Percentiles rank a stretch among this genome's conserved stretches.
These are phyloP conservation scores for Atherinosoma microstoma DNA, from an alignment of 2,797 vertebrate genomes.

Conservation along the genomic window DNA sequence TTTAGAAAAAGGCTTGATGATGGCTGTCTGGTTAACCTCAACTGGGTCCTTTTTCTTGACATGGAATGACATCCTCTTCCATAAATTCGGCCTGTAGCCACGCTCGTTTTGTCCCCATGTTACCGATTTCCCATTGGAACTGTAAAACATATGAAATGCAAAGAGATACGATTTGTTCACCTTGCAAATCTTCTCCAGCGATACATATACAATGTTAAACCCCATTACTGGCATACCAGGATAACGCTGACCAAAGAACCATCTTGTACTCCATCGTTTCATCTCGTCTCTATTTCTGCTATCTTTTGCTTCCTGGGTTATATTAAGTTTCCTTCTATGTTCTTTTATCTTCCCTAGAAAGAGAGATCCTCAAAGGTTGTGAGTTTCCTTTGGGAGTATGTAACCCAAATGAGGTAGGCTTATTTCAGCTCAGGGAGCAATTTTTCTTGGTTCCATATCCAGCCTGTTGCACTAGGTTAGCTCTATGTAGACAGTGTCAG, in stretches of 20 bases:
- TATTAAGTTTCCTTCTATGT: conserved; percentile 49
- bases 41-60: conserved; percentile 93
- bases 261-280: conserved; percentile 24
- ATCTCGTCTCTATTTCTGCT: conserved; percentile 25
- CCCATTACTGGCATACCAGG: not conserved
- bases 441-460: conserved; percentile 50
- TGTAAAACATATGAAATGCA: conserved; percentile 64
- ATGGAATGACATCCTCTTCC: conserved; percentile 96
- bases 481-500: conserved; percentile 14
- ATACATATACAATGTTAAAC: not conserved
- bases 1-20: conserved; percentile 98
- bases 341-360: conserved; percentile 73
- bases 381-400: conserved; percentile 64
- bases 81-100: conserved; percentile 91
- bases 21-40: conserved; percentile 93
- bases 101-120: conserved; percentile 93
- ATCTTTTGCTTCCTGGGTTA: conserved; percentile 32
- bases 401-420: conserved; percentile 76
- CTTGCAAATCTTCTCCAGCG: not conserved
- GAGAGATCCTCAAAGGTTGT: conserved; percentile 66
- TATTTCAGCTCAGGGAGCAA: conserved; percentile 59
- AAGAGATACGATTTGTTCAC: conserved; percentile 2
- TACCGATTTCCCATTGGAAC: conserved; percentile 95
- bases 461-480: conserved; percentile 49
- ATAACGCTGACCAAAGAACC: not conserved